Evolutionary conservation across 23 tunicate genomes (phyloP), one percentile per base, ranked within the genome.

Genomic region (Trididemnum nubilum): DNA sequence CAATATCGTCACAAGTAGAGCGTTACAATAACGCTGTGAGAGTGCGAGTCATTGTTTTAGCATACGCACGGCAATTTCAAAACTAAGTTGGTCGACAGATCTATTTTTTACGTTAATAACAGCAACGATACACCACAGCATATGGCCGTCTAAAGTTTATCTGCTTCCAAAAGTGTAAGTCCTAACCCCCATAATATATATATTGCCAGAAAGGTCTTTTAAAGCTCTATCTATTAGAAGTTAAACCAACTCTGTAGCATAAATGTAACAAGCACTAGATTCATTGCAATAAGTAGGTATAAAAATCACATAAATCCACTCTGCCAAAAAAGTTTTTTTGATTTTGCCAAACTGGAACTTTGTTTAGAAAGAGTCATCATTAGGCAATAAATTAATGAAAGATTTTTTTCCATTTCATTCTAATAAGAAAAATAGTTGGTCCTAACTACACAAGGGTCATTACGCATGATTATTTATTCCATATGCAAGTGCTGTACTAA

Each of bases 301-400:
- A 23, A 5, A 63, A 9, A 63, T 9, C 23, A 63, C 22, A 9
- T 63, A 15, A 24, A 63, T 9, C 22, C n/a, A 63, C 70, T 63
- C 70, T 63, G 70, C 70, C 5, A 15, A 63, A 63, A 22, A 44
- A 9, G n/a, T 9, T 9, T 23, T 4, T 15, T 5, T 5, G 7
- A 63, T 63, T 12, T 63, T 63, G 15, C 31, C 12, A 23, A 63
- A 9, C 23, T 27, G 31, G 22, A 4, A 22, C n/a, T 27, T 9
- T 23, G 12, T 63, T 23, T 63, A 22, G 23, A 63, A 63, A 63
- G n/a, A 24, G 31, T 27, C 23, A 22, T 9, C 23, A 22, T 63
- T 63, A 63, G 23, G 70, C 70, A 9, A 63, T 63, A 63, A 63
- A 63, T 22, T 63, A 63, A 63, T 63, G 70, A 63, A 15, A 63